Evolutionary conservation across 2,888 invertebrate species (phyloP).

Genomic region (Parapristionchus giblindavisi): DNA sequence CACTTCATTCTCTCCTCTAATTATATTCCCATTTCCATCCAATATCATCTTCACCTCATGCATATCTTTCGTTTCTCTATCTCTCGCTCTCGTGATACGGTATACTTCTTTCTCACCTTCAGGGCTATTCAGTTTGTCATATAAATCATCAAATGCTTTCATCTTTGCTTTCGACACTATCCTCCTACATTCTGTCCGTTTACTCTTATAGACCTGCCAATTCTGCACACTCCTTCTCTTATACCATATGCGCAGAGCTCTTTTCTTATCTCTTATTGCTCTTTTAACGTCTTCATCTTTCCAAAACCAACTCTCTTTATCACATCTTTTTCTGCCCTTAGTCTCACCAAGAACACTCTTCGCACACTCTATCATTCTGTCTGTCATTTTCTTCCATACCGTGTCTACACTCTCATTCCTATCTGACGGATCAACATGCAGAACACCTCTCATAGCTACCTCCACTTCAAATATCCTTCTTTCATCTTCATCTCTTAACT

Average conservation of each 20-base stretch:
- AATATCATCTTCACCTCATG: not conserved
- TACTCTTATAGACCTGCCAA: not conserved
- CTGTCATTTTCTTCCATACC: not conserved
- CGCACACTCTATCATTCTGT: not conserved
- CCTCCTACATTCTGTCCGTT: not conserved
- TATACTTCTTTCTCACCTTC: constrained; percentile 17
- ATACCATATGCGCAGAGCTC: not conserved
- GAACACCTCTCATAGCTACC: not conserved
- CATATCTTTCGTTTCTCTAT: not conserved
- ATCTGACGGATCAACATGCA: not conserved
- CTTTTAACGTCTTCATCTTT: not conserved
- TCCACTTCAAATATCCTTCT: not conserved
- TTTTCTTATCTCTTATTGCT: constrained; percentile 10
- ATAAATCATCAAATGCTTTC: constrained; percentile 4
- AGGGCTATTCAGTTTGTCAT: not conserved
- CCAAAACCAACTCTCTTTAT: constrained; percentile 19
- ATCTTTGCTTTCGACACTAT: not conserved
- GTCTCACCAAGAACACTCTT: not conserved
- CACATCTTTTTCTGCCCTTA: not conserved
- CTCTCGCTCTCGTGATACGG: not conserved
- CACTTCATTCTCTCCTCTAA: not conserved
- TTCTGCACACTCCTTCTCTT: not conserved
- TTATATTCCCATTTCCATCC: not conserved
- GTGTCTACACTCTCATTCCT: not conserved
- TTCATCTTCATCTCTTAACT: not conserved